These are phyloP conservation scores for Actinemys pallida DNA, from an alignment of 2,113 vertebrate species.

Conservation along the genomic window DNA sequence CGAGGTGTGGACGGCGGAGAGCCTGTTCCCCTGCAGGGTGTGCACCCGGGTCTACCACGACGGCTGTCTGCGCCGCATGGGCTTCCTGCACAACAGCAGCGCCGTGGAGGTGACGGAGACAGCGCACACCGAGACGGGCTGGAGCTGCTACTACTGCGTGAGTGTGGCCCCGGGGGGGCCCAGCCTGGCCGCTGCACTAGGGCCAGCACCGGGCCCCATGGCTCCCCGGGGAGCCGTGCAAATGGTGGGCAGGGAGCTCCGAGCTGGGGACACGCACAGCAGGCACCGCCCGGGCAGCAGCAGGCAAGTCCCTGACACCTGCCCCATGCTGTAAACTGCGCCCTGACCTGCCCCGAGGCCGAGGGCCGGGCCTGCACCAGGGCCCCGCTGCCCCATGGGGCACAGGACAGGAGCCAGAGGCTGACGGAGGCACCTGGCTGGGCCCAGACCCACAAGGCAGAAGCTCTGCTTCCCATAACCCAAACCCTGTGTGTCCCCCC, in stretches of 20 bases:
- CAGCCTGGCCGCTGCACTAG: accelerated
- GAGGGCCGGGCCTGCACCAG: no score
- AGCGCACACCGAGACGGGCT: slow-evolving; percentile 90
- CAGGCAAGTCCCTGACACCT: no score
- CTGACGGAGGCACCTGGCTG: background rate
- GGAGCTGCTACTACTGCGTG: slow-evolving; percentile 98
- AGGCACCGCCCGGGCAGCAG: no score
- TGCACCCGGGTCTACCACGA: slow-evolving; percentile 95
- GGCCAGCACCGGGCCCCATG: background rate
- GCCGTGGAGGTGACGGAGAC: slow-evolving; percentile 88
- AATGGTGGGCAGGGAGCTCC: background rate
- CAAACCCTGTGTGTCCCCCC: background rate
- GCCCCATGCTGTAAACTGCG: no score
- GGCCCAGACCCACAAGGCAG: background rate
- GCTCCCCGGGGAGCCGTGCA: accelerated
- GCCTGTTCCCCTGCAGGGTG: slow-evolving; percentile 92
- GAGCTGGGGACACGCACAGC: background rate
- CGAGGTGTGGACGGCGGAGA: slow-evolving; percentile 97
- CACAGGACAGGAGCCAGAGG: no score
- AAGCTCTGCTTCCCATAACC: background rate
- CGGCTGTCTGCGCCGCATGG: slow-evolving; percentile 93
- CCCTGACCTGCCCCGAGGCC: no score
- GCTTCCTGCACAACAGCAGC: slow-evolving; percentile 87
- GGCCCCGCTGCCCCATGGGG: no score
- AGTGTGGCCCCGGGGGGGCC: slow-evolving; percentile 66